Evolutionary conservation across 2,797 vertebrate genomes (phyloP).

Genomic region (Sciurus vulgaris): DNA sequence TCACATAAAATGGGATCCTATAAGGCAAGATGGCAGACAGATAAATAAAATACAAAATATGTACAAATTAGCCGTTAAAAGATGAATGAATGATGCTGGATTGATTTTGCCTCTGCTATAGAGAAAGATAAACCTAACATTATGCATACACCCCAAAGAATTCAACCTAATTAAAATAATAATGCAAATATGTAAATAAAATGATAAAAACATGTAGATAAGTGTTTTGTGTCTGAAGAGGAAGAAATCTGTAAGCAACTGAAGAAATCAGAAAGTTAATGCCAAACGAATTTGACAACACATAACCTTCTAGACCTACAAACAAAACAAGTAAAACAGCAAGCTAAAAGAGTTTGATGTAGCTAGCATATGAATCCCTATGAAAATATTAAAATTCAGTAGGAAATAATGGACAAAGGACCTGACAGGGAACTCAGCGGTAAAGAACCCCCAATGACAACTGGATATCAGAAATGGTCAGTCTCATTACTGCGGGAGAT

Average conservation of each 20-base stretch:
- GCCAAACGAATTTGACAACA: neutral
- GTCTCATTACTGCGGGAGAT: neutral
- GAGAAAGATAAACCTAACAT: neutral
- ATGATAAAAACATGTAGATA: neutral
- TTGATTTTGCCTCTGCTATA: neutral
- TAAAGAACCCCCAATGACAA: conserved; percentile 13
- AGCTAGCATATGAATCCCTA: neutral
- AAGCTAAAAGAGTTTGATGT: conserved; percentile 24
- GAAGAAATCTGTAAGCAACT: conserved; percentile 36
- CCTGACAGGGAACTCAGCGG: neutral
- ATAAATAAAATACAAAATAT: neutral
- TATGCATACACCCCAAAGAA: conserved; percentile 31
- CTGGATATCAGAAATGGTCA: neutral
- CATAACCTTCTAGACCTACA: neutral
- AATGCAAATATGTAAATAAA: neutral
- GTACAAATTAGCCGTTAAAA: neutral
- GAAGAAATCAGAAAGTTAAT: conserved; percentile 17
- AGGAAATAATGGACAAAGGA: neutral
- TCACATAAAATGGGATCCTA: neutral
- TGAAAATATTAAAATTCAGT: conserved; percentile 29
- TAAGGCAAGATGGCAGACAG: neutral
- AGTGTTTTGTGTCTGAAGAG: neutral
- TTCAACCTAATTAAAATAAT: conserved; percentile 37
- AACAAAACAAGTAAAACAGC: conserved; percentile 15
- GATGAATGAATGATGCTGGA: neutral